These are phyloP conservation scores for Agonopterix subpropinquella DNA, from an alignment of 2,888 invertebrate genomes.

Conservation along the genomic window DNA sequence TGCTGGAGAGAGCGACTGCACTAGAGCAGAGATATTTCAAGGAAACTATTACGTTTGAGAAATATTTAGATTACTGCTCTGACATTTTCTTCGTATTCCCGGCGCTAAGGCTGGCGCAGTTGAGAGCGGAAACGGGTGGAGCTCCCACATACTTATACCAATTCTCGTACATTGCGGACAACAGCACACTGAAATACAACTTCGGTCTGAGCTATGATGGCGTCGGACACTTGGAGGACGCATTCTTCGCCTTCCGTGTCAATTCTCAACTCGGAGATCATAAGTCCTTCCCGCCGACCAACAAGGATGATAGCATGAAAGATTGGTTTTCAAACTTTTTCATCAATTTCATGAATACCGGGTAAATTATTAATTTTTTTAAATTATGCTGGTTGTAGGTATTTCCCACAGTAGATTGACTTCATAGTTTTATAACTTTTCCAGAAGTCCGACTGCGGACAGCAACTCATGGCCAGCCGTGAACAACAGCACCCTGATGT, in stretches of 20 bases:
- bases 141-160: constrained; percentile 58
- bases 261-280: constrained; percentile 23
- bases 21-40: constrained; percentile 11
- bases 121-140: constrained; percentile 15
- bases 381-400: background rate
- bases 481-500: constrained; percentile 16
- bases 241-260: constrained; percentile 68
- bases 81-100: constrained; percentile 24
- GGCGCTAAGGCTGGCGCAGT: constrained; percentile 21
- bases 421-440: constrained; percentile 13
- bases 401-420: background rate
- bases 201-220: constrained; percentile 35
- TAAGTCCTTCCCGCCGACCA: background rate
- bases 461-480: constrained; percentile 30
- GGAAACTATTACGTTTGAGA: constrained; percentile 17
- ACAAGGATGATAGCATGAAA: constrained; percentile 16
- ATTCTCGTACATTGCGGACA: constrained; percentile 54
- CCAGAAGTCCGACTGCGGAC: constrained; percentile 33
- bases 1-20: background rate
- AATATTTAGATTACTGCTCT: constrained; percentile 11
- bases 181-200: constrained; percentile 44
- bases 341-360: background rate
- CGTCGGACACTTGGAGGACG: constrained; percentile 60
- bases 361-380: too few species aligned
- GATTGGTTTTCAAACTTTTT: background rate